These are phyloP conservation scores for Hephaestus fuliginosus DNA, from an alignment of 2,797 vertebrate species.

Conservation along the genomic window DNA sequence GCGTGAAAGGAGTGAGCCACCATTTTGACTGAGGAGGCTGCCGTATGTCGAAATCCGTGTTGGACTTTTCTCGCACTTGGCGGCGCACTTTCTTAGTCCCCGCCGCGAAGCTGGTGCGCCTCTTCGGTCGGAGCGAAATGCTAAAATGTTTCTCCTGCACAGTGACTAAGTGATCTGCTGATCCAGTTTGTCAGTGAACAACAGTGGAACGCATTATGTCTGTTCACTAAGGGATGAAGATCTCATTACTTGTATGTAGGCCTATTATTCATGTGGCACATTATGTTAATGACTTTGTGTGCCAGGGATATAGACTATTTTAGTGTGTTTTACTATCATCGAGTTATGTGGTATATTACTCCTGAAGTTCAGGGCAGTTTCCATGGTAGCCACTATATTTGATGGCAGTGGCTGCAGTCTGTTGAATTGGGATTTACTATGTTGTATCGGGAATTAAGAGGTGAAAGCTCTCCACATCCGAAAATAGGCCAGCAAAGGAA, in stretches of 20 bases:
- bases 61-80: constrained; percentile 32
- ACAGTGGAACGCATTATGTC: constrained; percentile 53
- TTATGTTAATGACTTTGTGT: constrained; percentile 72
- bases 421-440: constrained; percentile 62
- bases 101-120: constrained; percentile 7
- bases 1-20: constrained; percentile 48
- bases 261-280: constrained; percentile 67
- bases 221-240: constrained; percentile 60
- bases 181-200: constrained; percentile 73
- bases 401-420: constrained; percentile 55
- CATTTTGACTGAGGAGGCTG: constrained; percentile 71
- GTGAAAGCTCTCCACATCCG: constrained; percentile 57
- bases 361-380: constrained; percentile 56
- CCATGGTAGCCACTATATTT: constrained; percentile 67
- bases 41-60: constrained; percentile 45
- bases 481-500: constrained; percentile 71
- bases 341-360: constrained; percentile 43
- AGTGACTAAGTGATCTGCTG: constrained; percentile 63
- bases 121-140: constrained; percentile 38
- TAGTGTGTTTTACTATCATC: constrained; percentile 54
- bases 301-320: constrained; percentile 46
- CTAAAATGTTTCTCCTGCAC: constrained; percentile 44
- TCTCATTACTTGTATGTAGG: constrained; percentile 58
- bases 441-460: constrained; percentile 62
- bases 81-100: constrained; percentile 25